Conservation (phyloP, 2,888 invertebrate species). For the Frankliniella fusca region DNA sequence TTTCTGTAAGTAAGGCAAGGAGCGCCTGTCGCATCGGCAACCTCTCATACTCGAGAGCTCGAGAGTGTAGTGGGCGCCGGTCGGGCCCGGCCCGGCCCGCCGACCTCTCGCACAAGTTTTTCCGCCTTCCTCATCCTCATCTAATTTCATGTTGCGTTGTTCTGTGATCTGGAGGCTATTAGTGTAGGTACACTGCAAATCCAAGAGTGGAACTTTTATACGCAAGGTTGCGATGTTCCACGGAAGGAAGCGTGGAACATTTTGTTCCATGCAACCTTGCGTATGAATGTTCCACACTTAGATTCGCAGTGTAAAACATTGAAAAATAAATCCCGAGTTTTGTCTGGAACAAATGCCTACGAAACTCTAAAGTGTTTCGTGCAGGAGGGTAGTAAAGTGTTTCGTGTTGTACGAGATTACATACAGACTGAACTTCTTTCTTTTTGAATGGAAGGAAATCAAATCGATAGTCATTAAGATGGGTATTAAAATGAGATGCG, state of each 20-base stretch:
- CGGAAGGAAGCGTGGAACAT: neutral
- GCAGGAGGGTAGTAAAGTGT: neutral
- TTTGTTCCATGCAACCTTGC: neutral
- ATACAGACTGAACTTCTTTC: neutral
- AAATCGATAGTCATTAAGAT: slow-evolving; percentile 8
- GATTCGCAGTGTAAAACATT: neutral
- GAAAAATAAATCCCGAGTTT: neutral
- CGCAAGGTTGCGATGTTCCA: too few species aligned
- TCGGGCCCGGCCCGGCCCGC: neutral
- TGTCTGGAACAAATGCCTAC: neutral
- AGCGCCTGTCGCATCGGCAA: neutral
- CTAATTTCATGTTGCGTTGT: too few species aligned
- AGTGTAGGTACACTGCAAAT: too few species aligned
- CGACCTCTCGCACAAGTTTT: too few species aligned
- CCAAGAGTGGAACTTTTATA: too few species aligned
- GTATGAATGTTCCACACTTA: neutral
- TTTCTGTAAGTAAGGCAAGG: neutral
- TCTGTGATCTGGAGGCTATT: too few species aligned
- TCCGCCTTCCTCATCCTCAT: too few species aligned
- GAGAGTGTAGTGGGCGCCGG: neutral
- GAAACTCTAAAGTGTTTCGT: neutral
- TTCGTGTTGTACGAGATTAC: neutral
- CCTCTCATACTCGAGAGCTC: neutral
- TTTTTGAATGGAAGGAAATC: slow-evolving; percentile 1
- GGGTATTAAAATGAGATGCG: neutral